phyloP scores from a whole-genome alignment of 1,140 invertebrate genomes.

The Magallana gigas region DNA sequence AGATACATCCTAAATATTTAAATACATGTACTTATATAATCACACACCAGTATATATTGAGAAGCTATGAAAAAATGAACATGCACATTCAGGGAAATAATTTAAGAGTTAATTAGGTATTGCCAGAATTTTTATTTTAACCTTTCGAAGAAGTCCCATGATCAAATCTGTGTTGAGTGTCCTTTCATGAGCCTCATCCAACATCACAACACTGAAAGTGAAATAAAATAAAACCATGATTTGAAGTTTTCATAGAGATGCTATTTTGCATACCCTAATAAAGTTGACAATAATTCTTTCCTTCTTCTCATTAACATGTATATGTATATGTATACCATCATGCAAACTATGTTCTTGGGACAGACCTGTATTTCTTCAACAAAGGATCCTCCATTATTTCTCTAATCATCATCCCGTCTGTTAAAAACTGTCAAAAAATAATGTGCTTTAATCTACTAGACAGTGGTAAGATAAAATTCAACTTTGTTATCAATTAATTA shows the following conservation, averaged over 20 bases:
- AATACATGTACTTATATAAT: too few species aligned
- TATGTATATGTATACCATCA: too few species aligned
- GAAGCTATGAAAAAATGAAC: too few species aligned
- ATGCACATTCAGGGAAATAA: background rate
- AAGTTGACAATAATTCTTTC: background rate
- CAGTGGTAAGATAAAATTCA: too few species aligned
- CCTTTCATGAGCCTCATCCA: slow-evolving; percentile 98
- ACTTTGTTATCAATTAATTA: too few species aligned
- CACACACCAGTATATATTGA: too few species aligned
- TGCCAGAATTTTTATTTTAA: slow-evolving; percentile 75
- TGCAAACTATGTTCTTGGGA: background rate
- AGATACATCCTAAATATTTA: too few species aligned
- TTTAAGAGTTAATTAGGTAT: background rate
- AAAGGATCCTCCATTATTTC: slow-evolving; percentile 98
- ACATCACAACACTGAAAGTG: slow-evolving; percentile 86
- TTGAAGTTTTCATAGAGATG: background rate
- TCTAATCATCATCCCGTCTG: slow-evolving; percentile 95
- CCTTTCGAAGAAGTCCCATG: slow-evolving; percentile 96
- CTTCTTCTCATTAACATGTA: too few species aligned
- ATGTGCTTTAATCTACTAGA: too few species aligned
- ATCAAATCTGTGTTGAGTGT: slow-evolving; percentile 95
- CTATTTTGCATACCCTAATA: background rate
- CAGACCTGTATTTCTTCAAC: slow-evolving; percentile 88
- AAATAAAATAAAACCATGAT: slow-evolving; percentile 37
- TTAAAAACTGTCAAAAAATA: slow-evolving; percentile 88